Percentiles rank a stretch among this genome's conserved stretches.
phyloP scores from a whole-genome alignment of 2,113 vertebrate genomes.

The Ophiodon elongatus region DNA sequence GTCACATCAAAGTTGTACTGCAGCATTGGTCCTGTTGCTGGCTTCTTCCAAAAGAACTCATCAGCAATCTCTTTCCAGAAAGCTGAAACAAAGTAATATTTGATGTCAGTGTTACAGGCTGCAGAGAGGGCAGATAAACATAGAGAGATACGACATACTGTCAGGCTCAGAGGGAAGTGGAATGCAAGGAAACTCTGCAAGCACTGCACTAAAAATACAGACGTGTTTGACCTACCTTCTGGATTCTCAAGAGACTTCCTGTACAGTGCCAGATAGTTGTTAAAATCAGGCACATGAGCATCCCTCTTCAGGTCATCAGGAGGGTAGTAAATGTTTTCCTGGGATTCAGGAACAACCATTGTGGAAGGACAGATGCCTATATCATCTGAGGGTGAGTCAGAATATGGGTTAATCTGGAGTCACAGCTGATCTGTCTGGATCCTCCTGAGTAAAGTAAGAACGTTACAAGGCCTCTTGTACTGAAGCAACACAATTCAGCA shows the following conservation, averaged over 20 bases:
- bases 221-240: conserved; percentile 79
- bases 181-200: conserved; percentile 29
- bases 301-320: conserved; percentile 76
- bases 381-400: conserved; percentile 39
- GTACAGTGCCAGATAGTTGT: conserved; percentile 81
- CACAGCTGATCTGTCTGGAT: conserved; percentile 60
- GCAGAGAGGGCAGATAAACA: conserved; percentile 16
- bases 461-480: conserved; percentile 57
- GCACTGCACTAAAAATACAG: conserved; percentile 34
- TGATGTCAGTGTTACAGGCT: conserved; percentile 14
- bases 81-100: conserved; percentile 63
- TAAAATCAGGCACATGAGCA: conserved; percentile 85
- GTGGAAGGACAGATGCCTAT: conserved; percentile 50
- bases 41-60: conserved; percentile 86
- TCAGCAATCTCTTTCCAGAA: conserved; percentile 86
- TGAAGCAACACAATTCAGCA: conserved; percentile 63
- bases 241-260: conserved; percentile 85
- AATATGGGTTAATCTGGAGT: conserved; percentile 60
- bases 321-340: conserved; percentile 78
- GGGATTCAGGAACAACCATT: conserved; percentile 80
- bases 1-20: conserved; percentile 87
- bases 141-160: background rate
- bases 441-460: conserved; percentile 44
- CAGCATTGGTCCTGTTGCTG: conserved; percentile 79
- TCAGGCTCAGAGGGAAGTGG: background rate